Evolutionary conservation across 2,888 invertebrate genomes (phyloP).

Genomic region (Pterostichus niger): DNA sequence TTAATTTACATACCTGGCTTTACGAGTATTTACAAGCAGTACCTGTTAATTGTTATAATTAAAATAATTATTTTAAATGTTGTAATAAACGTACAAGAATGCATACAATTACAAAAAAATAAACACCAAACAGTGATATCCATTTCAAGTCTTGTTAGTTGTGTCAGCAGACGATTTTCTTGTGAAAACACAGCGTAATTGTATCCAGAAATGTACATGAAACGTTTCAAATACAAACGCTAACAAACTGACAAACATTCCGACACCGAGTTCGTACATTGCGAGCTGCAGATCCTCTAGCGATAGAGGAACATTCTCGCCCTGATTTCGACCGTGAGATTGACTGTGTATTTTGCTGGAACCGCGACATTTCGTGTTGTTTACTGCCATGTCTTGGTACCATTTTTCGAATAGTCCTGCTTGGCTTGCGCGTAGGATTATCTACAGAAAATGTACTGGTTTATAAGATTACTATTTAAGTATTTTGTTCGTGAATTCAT

Average conservation of each 20-base stretch:
- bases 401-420: conserved; percentile 76
- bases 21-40: not conserved
- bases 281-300: conserved; percentile 49
- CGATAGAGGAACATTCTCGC: conserved; percentile 2
- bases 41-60: not conserved
- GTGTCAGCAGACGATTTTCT: not conserved
- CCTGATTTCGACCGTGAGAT: not conserved
- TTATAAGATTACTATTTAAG: not conserved
- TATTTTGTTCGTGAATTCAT: not conserved
- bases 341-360: not conserved
- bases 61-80: conserved; percentile 12
- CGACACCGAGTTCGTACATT: conserved; percentile 34
- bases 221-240: conserved; percentile 40
- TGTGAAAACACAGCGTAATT: not conserved
- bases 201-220: not conserved
- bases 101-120: not conserved
- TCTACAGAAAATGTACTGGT: not conserved
- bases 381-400: conserved; percentile 72
- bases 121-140: too few species aligned
- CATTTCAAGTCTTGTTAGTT: too few species aligned
- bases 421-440: conserved; percentile 68
- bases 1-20: not conserved
- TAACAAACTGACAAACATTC: conserved; percentile 45
- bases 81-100: not conserved
- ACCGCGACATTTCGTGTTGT: conserved; percentile 16